Base-by-base conservation (phyloP, 2,797 vertebrate species). In the Myripristis murdjan region DNA sequence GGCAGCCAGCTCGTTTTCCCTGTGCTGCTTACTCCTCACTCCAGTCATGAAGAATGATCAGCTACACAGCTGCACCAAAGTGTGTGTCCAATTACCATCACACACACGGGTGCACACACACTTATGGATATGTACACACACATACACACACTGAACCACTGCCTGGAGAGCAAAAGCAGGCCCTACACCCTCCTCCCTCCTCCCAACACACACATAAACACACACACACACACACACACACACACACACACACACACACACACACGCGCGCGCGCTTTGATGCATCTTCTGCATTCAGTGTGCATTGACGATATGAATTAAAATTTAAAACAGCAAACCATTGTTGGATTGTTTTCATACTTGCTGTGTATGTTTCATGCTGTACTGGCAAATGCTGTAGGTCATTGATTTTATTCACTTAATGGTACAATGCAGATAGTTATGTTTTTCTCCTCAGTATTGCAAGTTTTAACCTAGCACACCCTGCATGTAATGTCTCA, bases 1-100 rank as follows among this genome's bases (percentile, higher is more conserved):
- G 39, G 55, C 12, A 59, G 63, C 37, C 52, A 52, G 48, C 14
- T 54, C 24, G 15, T 20, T 60, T 31, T 52, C 48, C 20, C 23
- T 64, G 33, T 58, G 22, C 52, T 53, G 65, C 44, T 77, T 53
- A 33, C 54, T 71, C 59, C 14, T 77, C 53, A 33, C 54, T 71
- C 59, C 14, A 55, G 55, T 65, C 66, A 67, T 63, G 44, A 61
- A 59, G 28, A 81, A 54, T 69, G 33, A 67, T 70, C 56, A 72
- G 11, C 56, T 43, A 62, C 31, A 37, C 26, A 23, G 23, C 35
- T 51, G 44, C 15, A 48, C 26, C 23, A 43, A 43, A 43, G 5
- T 31, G 23, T 52, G 47, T 2, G 23, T 37, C 20, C 37, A 73
- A 43, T 56, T 44, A 74, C 24, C 22, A 48, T 60, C 64, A 37